Conservation (phyloP, 2,113 vertebrate genomes). For the Micronycteris hirsuta region DNA sequence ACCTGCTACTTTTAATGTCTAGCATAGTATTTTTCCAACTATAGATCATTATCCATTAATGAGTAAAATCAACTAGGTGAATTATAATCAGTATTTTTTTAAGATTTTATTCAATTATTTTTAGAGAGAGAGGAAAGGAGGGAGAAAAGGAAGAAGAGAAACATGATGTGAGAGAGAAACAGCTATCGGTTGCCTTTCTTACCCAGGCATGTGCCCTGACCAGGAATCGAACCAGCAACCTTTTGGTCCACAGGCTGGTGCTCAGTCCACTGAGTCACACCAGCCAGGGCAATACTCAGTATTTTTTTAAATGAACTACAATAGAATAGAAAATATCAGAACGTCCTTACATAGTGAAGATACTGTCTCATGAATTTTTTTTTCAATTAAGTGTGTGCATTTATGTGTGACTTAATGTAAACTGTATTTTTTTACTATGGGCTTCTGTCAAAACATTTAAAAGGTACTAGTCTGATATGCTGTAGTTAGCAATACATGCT, state of each 20-base stretch:
- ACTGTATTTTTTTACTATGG: background rate
- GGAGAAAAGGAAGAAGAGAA: too few species aligned
- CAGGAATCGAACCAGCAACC: too few species aligned
- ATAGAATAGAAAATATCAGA: background rate
- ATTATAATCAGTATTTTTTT: background rate
- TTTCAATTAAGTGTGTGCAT: background rate
- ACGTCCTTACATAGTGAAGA: background rate
- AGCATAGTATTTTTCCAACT: slow-evolving; percentile 41
- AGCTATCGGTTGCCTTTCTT: too few species aligned
- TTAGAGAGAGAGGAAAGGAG: too few species aligned
- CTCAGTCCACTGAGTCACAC: too few species aligned
- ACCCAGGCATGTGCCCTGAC: too few species aligned
- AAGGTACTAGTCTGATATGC: background rate
- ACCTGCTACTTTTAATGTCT: slow-evolving; percentile 36
- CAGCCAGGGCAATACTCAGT: background rate
- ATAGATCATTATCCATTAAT: slow-evolving; percentile 18
- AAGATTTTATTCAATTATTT: background rate
- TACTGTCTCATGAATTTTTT: background rate
- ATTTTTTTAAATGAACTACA: background rate
- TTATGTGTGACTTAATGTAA: background rate
- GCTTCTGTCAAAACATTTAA: slow-evolving; percentile 2
- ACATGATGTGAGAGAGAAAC: too few species aligned
- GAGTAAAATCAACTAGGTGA: background rate
- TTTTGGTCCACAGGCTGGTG: too few species aligned
- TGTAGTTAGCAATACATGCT: background rate